Conservation (phyloP, 2,888 invertebrate genomes). For the Platycheirus rosarum region DNA sequence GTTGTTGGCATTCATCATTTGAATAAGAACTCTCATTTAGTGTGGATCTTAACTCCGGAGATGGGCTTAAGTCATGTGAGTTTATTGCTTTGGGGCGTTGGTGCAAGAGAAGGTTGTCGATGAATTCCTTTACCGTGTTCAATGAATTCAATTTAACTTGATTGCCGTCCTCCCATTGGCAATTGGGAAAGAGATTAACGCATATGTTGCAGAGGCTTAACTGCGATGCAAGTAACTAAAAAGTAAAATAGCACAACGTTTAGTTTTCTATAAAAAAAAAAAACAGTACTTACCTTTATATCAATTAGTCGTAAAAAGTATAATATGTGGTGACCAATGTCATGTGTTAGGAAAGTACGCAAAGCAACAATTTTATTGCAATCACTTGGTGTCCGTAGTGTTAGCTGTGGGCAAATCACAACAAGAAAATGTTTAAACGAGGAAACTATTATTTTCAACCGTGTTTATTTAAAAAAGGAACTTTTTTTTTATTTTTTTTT, state of each 20-base stretch:
- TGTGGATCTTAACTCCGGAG: constrained; percentile 22
- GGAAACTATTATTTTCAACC: no score
- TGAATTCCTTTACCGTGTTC: constrained; percentile 76
- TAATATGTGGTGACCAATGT: constrained; percentile 80
- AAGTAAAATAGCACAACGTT: constrained; percentile 9
- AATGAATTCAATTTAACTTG: constrained; percentile 74
- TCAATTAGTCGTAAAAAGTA: constrained; percentile 79
- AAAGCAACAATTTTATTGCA: constrained; percentile 81
- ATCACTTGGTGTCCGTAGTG: constrained; percentile 80
- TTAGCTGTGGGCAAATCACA: constrained; percentile 78
- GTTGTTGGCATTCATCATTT: constrained; percentile 10
- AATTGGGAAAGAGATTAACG: constrained; percentile 81
- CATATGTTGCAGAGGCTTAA: constrained; percentile 80
- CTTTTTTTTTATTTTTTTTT: no score
- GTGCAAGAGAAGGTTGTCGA: constrained; percentile 77
- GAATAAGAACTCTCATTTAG: constrained; percentile 18
- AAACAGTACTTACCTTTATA: constrained; percentile 80
- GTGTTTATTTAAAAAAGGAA: no score
- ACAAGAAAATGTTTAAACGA: constrained; percentile 11
- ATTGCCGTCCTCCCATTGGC: constrained; percentile 80
- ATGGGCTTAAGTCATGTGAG: constrained; percentile 43
- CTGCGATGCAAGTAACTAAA: constrained; percentile 81
- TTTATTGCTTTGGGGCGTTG: constrained; percentile 71
- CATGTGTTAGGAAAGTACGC: constrained; percentile 80
- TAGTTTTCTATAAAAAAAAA: no score